A percentile compares a stretch with the other conserved stretches of the same genome.
Conservation (phyloP, 92 coral and sea anemone genomes). For the Virgularia gustaviana region DNA sequence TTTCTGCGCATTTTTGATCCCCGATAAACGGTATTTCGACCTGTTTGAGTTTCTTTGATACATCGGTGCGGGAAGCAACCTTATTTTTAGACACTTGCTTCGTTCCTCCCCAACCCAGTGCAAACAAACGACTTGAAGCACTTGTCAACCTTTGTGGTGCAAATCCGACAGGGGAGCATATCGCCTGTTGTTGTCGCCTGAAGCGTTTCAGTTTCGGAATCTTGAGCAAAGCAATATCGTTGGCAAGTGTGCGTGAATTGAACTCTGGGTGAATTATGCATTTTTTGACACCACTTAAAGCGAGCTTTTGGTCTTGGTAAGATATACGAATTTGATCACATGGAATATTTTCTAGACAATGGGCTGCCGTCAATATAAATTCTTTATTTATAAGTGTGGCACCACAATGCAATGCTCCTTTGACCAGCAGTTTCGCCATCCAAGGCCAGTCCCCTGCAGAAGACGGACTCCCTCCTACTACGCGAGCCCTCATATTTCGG, state of each 20-base stretch:
- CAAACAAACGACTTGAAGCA: conserved; percentile 32
- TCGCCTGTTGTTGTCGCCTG: conserved; percentile 30
- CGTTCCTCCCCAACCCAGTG: conserved; percentile 65
- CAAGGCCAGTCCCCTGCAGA: no score
- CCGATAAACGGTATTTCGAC: conserved; percentile 55
- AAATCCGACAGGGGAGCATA: conserved; percentile 52
- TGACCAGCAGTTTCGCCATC: no score
- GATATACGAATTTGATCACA: no score
- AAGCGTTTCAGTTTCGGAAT: conserved; percentile 37
- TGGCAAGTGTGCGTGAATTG: neutral
- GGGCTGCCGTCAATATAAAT: no score
- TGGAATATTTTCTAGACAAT: no score
- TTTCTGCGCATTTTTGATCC: conserved; percentile 38
- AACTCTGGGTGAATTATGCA: conserved; percentile 1
- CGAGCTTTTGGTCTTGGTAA: no score
- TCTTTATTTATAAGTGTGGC: no score
- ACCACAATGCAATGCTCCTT: no score
- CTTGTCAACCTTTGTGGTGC: neutral
- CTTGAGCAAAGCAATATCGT: conserved; percentile 61
- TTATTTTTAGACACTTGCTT: neutral
- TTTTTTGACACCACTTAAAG: no score
- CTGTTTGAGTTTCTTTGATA: conserved; percentile 54
- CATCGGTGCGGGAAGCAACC: neutral
- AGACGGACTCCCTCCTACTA: no score
- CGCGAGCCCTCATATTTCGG: no score